A percentile compares a stretch with the other conserved stretches of the same genome.
phyloP scores from a whole-genome alignment of 2,888 invertebrate genomes.

The Eupeodes latifasciatus region DNA sequence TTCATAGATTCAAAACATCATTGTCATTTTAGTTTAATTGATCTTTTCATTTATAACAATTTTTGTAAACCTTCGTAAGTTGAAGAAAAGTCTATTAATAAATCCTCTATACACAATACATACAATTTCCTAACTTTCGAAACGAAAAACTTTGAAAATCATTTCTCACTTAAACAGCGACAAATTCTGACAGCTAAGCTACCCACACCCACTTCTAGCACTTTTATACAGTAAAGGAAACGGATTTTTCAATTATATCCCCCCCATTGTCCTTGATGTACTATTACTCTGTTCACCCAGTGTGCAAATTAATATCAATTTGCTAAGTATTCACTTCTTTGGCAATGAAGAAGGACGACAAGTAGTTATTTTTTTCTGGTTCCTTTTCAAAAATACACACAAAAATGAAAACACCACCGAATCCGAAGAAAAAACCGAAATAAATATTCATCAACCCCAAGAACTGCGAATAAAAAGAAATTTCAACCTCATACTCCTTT shows the following conservation, averaged over 20 bases:
- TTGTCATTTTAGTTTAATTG: too few species aligned
- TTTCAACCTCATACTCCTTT: slow-evolving; percentile 12
- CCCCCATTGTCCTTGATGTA: slow-evolving; percentile 60
- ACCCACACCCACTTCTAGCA: neutral
- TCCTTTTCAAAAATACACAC: neutral
- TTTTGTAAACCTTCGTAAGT: too few species aligned
- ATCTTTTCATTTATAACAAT: too few species aligned
- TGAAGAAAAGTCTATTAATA: neutral
- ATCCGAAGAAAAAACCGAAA: slow-evolving; percentile 58
- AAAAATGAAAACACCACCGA: slow-evolving; percentile 19
- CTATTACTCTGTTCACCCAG: slow-evolving; percentile 57
- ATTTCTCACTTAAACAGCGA: slow-evolving; percentile 69
- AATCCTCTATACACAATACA: neutral
- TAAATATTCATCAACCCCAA: slow-evolving; percentile 74
- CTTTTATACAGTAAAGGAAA: slow-evolving; percentile 29
- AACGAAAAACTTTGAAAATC: slow-evolving; percentile 35
- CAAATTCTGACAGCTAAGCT: slow-evolving; percentile 62
- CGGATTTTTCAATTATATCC: slow-evolving; percentile 70
- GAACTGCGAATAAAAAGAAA: slow-evolving; percentile 53
- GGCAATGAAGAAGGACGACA: slow-evolving; percentile 59
- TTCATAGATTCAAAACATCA: too few species aligned
- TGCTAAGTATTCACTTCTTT: slow-evolving; percentile 78
- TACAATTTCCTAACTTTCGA: slow-evolving; percentile 8
- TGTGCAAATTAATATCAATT: slow-evolving; percentile 83
- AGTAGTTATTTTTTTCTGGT: slow-evolving; percentile 6